phyloP scores from a whole-genome alignment of 2,797 vertebrate species.

The Acanthornis magna region DNA sequence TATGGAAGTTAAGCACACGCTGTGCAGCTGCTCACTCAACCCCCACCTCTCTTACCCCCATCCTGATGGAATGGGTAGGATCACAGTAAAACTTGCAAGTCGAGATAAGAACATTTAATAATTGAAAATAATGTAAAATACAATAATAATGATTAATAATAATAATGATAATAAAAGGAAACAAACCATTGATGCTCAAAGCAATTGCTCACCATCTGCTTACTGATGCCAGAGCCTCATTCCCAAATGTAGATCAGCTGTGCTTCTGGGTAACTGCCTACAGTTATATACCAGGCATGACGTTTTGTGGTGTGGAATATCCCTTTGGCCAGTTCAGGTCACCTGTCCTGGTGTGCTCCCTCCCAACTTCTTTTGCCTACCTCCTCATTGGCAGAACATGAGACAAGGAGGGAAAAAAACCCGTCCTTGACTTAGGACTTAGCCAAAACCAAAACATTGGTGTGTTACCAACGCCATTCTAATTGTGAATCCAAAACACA shows the following conservation, averaged over 20 bases:
- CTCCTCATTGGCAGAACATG: background rate
- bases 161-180: background rate
- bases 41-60: background rate
- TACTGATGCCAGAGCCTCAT: accelerated
- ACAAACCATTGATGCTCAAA: background rate
- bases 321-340: background rate
- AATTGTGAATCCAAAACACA: background rate
- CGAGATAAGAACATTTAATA: background rate
- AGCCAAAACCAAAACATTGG: background rate
- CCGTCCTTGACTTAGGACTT: background rate
- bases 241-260: background rate
- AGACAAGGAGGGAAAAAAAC: background rate
- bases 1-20: background rate
- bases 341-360: background rate
- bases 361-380: background rate
- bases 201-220: background rate
- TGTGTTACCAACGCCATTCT: background rate
- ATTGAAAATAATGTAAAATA: background rate
- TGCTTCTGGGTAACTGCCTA: background rate
- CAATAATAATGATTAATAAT: background rate
- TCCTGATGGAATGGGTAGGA: background rate
- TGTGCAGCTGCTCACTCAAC: background rate
- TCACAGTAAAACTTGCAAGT: background rate
- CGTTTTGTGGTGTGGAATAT: background rate
- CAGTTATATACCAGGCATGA: background rate